A percentile compares a stretch with the other conserved stretches of the same genome.
phyloP scores from a whole-genome alignment of 2,888 invertebrate genomes.

The Stramonita haemastoma region DNA sequence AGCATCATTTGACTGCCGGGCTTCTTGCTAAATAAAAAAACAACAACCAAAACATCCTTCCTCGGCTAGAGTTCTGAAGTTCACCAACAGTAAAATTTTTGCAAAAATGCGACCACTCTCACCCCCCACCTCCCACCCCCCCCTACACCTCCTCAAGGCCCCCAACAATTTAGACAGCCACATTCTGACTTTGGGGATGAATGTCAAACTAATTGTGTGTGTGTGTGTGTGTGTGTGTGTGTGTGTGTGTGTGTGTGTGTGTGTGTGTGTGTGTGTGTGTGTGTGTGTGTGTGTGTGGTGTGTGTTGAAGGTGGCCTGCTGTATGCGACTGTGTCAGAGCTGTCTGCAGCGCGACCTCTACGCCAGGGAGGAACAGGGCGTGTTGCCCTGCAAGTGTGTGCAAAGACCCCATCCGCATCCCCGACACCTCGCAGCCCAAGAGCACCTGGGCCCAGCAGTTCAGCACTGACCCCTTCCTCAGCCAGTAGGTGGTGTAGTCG shows the following conservation, averaged over 20 bases:
- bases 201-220: no score
- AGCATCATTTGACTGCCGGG: no score
- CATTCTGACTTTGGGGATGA: not conserved
- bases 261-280: not conserved
- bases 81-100: no score
- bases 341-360: conserved; percentile 39
- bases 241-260: conserved; percentile 8
- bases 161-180: no score
- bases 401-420: conserved; percentile 27
- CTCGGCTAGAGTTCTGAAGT: no score
- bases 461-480: conserved; percentile 29
- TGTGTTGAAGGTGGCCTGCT: conserved; percentile 27
- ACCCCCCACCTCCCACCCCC: no score
- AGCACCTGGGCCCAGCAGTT: conserved; percentile 40
- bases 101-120: no score
- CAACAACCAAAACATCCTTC: no score
- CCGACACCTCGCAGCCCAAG: conserved; percentile 33
- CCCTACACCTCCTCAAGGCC: no score
- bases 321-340: conserved; percentile 31
- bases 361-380: conserved; percentile 3
- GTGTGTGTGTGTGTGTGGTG: not conserved
- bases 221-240: not conserved
- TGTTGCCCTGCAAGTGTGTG: conserved; percentile 36
- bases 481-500: not conserved
- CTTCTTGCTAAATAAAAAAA: no score